Base-by-base conservation (phyloP, 2,797 vertebrate species). In the Enteromius argenteus region DNA sequence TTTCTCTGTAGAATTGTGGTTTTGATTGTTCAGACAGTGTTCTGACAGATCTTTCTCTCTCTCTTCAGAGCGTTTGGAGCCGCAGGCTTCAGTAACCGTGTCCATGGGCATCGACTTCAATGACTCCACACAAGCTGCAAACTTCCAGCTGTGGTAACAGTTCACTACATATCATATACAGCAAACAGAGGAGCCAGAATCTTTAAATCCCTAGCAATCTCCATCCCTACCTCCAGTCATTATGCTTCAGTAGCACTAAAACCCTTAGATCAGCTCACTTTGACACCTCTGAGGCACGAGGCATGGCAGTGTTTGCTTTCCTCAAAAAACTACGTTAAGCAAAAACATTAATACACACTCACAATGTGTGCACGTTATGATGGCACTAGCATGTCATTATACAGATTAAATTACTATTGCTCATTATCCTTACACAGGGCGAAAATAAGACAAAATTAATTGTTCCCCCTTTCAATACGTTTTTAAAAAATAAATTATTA, bases 81-180 rank as follows among this genome's bases (percentile, higher is more conserved):
- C 96, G 79, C 95, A 93, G 89, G 94, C 93, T 89, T 97, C 96
- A n/a, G 88, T 97, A 91, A 97, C 95, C 0, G 96, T 97, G 89
- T 95, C 97, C 89, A 86, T 99, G 95, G 97, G 97, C 88, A 95
- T 99, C 79, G 97, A 99, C 96, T 99, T 99, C 91, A 97, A 96
- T 91, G 98, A 99, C 94, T 99, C 98, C 83, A 98, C 97, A 85
- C 98, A 99, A 91, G 96, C 93, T 56, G 97, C 97, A 90, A 96
- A 93, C 95, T 99, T 99, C 94, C 97, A 98, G 91, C 92, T 99
- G 90, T 98, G 98, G 98, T 99, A 92, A 96, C 96, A 94, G 13
- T 15, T 60, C 88, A 51, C 44, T 56, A 10, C 21, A 53, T 56
- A 19, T 11, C 23, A 32, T 44, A 66, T 15, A 42, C 15, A 79